These are phyloP conservation scores for Drosophila limbata DNA, from an alignment of 2,888 invertebrate species.

Conservation along the genomic window DNA sequence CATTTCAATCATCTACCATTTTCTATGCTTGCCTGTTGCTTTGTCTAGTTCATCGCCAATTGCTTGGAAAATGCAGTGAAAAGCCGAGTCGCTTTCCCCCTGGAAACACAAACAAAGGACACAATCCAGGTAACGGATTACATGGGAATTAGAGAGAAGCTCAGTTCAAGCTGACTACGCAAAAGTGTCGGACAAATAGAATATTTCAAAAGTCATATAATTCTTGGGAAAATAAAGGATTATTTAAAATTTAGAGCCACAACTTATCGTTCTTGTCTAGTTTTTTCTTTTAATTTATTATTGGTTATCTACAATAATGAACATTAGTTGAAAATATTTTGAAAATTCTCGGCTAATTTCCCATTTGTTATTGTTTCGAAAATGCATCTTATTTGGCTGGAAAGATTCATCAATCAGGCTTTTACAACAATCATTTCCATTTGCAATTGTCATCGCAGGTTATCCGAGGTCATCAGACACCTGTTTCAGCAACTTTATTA, in stretches of 20 bases:
- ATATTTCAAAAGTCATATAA: not conserved
- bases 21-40: constrained; percentile 58
- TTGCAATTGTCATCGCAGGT: constrained; percentile 13
- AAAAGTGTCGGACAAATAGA: not conserved
- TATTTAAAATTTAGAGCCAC: too few species aligned
- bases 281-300: too few species aligned
- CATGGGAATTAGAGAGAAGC: constrained; percentile 21
- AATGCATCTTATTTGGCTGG: not conserved
- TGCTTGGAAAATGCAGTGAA: constrained; percentile 70
- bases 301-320: too few species aligned
- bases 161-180: constrained; percentile 3
- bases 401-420: not conserved
- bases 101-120: constrained; percentile 18
- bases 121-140: constrained; percentile 26
- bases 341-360: too few species aligned
- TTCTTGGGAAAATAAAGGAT: not conserved
- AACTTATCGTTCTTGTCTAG: too few species aligned
- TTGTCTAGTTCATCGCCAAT: constrained; percentile 49
- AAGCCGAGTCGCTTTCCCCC: constrained; percentile 11
- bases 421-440: constrained; percentile 18
- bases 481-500: constrained; percentile 32
- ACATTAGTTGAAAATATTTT: too few species aligned
- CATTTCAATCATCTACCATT: not conserved
- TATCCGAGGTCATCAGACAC: constrained; percentile 23
- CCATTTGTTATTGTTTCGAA: too few species aligned